Evolutionary conservation across 2,888 invertebrate species (phyloP), one percentile per base, ranked within the genome.

Genomic region (Eupithecia tripunctaria): DNA sequence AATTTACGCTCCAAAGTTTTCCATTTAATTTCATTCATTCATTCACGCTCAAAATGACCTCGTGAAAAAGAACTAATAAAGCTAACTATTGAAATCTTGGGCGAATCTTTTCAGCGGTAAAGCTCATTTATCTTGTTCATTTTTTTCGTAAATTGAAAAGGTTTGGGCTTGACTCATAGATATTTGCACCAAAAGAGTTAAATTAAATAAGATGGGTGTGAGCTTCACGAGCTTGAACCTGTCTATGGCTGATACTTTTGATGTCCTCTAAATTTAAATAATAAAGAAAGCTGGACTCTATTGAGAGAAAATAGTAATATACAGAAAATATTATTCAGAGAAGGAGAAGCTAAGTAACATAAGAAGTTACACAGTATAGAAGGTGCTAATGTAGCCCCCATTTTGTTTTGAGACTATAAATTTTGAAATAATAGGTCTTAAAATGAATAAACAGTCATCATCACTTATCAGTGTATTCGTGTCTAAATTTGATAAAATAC

Each of bases 21-120:
- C 66, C 69, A 74, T 74, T 74, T 74, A 71, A 67, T 74, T 74
- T 74, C 29, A 71, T 69, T 68, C 71, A 74, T 71, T 71, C 68
- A 41, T 68, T 51, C 41, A 62, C 62, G 59, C 25, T 66, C 43
- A 38, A 74, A 74, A 71, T 43, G 62, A 69, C 66, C 71, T 71
- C 18, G 67, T 56, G 62, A 71, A 74, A 71, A 67, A 69, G 71
- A 74, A 68, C 71, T 65, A 74, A 65, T 70, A 70, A 70, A 70
- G 63, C 70, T 62, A 65, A 67, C 71, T 71, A 74, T 74, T 74
- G 62, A 71, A 67, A 41, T 63, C 68, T 65, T 71, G 63, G 63
- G 62, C 29, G 36, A 51, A 69, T 69, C 62, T 71, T 69, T 69
- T 69, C 69, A 71, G 62, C 21, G 38, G 56, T 68, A 41, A 71